Evolutionary conservation across 2,888 invertebrate genomes (phyloP), one percentile per base, ranked within the genome.

Genomic region (Timema podura): DNA sequence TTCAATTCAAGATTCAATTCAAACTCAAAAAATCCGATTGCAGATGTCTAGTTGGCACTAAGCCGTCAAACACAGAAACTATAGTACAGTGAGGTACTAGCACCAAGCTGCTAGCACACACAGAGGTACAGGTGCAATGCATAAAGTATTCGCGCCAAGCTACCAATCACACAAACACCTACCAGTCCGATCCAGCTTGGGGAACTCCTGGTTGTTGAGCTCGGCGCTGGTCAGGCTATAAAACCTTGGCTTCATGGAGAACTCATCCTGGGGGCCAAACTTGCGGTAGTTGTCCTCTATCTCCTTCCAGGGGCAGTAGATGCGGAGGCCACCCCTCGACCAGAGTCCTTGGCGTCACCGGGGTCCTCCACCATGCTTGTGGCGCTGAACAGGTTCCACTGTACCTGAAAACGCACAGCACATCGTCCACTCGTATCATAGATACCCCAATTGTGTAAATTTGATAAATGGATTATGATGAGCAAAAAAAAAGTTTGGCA

Each of bases 151-250:
- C 2, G 30, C 30, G 30, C 30, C 30, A 30, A 30, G 30, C 30
- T 30, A 3, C 30, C 30, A 30, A 30, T 30, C 30, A 30, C 30
- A 30, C 30, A 54, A 16, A 10, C 48, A 64, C 65, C 68, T 48
- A 74, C 70, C 69, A 94, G 81, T 5, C 93, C 93, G 82, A n/a
- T 98, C 97, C 70, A 97, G 85, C 81, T 96, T 96, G 0, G 96
- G 96, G 64, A 92, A 91, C 77, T 96, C 95, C 81, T 87, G 86
- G 68, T 87, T 87, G 79, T 86, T 89, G 71, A 86, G 83, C 77
- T 95, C 95, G 7, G 91, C 83, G 68, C 89, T 89, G 11, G 95
- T 92, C 46, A 98, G 83, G 44, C 94, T 92, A 80, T 97, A 98
- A 82, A 97, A 97, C 77, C 93, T 89, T 0, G 97, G 96, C 73